Conservation (phyloP, 2,797 vertebrate genomes). For the Tachyglossus aculeatus region DNA sequence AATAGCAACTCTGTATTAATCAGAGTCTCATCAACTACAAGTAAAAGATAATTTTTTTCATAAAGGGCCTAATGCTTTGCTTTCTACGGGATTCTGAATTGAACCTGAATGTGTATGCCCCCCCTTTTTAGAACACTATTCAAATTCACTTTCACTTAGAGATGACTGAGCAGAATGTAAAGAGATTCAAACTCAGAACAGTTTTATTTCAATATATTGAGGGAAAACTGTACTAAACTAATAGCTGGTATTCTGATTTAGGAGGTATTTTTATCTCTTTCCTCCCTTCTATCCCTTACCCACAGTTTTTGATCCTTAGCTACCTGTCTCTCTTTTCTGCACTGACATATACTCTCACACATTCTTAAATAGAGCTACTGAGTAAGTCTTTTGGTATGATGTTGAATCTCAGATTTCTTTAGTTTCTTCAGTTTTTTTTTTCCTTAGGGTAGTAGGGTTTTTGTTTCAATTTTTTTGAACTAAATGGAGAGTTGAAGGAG, state of each 20-base stretch:
- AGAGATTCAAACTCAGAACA: constrained; percentile 42
- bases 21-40: constrained; percentile 33
- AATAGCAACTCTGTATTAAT: constrained; percentile 31
- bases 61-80: constrained; percentile 37
- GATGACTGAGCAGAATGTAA: constrained; percentile 43
- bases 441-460: background rate
- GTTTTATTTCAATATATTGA: background rate
- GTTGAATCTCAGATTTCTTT: no score
- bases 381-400: no score
- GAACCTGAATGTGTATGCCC: constrained; percentile 17
- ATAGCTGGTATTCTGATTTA: background rate
- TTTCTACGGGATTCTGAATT: constrained; percentile 48
- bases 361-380: no score
- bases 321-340: no score
- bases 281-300: background rate
- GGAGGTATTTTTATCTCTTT: accelerated
- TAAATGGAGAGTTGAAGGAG: background rate
- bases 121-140: constrained; percentile 34
- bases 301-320: no score
- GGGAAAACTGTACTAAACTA: background rate
- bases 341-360: no score
- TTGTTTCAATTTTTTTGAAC: no score
- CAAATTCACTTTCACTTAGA: constrained; percentile 47
- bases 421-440: background rate
- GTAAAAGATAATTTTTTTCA: constrained; percentile 46